phyloP scores from a whole-genome alignment of 2,888 invertebrate species.

The Heterodera filipjevi region DNA sequence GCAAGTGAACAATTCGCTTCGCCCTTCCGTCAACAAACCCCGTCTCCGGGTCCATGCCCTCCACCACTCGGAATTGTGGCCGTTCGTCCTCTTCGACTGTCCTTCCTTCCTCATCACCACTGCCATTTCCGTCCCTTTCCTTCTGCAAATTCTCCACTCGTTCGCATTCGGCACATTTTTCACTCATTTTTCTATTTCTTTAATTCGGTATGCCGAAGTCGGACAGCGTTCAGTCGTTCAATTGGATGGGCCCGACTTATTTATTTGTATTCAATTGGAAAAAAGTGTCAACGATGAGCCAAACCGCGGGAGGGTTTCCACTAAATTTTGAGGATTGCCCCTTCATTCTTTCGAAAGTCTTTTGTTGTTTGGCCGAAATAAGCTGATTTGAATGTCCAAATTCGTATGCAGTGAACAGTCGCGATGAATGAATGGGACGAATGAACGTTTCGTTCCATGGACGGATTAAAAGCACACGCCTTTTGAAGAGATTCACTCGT shows the following conservation, averaged over 20 bases:
- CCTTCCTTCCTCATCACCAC: not conserved
- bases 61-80: slow-evolving; percentile 25
- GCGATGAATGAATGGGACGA: not conserved
- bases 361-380: slow-evolving; percentile 10
- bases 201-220: not conserved
- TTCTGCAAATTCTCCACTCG: slow-evolving; percentile 6
- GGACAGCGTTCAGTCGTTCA: not conserved
- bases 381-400: not conserved
- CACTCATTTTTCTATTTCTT: not conserved
- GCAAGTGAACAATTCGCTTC: not conserved
- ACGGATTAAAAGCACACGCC: not conserved
- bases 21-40: slow-evolving; percentile 6
- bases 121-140: not conserved
- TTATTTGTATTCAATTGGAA: not conserved
- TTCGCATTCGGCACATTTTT: slow-evolving; percentile 12
- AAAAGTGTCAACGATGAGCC: not conserved
- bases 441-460: not conserved
- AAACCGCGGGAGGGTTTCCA: not conserved
- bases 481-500: not conserved
- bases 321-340: not conserved
- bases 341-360: not conserved
- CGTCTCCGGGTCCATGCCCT: slow-evolving; percentile 43
- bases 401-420: not conserved
- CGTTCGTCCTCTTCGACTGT: not conserved
- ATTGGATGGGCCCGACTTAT: not conserved